Evolutionary conservation across 2,797 vertebrate genomes (phyloP).

Genomic region (Danio kyathit): DNA sequence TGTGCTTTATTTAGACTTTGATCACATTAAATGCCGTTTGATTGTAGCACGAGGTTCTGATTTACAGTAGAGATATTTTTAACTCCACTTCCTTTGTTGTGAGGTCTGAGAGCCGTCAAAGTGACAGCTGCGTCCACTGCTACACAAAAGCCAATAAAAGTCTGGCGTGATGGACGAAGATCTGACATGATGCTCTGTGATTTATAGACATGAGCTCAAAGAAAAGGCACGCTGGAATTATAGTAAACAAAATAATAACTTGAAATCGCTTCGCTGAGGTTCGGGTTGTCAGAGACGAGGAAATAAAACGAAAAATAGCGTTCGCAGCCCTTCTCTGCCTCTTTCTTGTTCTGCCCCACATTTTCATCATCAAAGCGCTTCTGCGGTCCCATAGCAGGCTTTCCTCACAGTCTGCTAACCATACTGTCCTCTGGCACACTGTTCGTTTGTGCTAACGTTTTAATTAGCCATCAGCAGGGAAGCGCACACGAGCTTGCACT

Average conservation of each 20-base stretch:
- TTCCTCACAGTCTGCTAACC: slow-evolving; percentile 30
- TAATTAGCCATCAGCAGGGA: slow-evolving; percentile 36
- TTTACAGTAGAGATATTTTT: slow-evolving; percentile 40
- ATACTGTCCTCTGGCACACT: slow-evolving; percentile 25
- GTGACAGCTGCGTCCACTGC: slow-evolving; percentile 27
- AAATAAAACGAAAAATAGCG: background rate
- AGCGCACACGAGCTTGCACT: background rate
- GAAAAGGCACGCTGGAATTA: slow-evolving; percentile 12
- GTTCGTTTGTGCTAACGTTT: slow-evolving; percentile 11
- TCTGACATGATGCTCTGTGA: background rate
- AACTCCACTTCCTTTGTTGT: slow-evolving; percentile 41
- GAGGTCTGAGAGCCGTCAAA: slow-evolving; percentile 44
- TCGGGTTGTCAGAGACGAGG: slow-evolving; percentile 22
- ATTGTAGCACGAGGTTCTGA: slow-evolving; percentile 28
- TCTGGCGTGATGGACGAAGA: slow-evolving; percentile 16
- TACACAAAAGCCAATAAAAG: slow-evolving; percentile 18
- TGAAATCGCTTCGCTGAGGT: slow-evolving; percentile 15
- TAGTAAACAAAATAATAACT: slow-evolving; percentile 29
- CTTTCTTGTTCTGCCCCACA: slow-evolving; percentile 61
- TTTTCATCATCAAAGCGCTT: slow-evolving; percentile 53
- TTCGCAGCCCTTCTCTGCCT: slow-evolving; percentile 59
- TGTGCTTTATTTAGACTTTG: slow-evolving; percentile 61
- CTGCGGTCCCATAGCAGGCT: slow-evolving; percentile 22
- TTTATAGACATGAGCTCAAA: slow-evolving; percentile 30
- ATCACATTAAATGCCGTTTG: slow-evolving; percentile 52